Evolutionary conservation across 2,113 vertebrate species (phyloP), one percentile per base, ranked within the genome.

Genomic region (Myotis yumanensis): DNA sequence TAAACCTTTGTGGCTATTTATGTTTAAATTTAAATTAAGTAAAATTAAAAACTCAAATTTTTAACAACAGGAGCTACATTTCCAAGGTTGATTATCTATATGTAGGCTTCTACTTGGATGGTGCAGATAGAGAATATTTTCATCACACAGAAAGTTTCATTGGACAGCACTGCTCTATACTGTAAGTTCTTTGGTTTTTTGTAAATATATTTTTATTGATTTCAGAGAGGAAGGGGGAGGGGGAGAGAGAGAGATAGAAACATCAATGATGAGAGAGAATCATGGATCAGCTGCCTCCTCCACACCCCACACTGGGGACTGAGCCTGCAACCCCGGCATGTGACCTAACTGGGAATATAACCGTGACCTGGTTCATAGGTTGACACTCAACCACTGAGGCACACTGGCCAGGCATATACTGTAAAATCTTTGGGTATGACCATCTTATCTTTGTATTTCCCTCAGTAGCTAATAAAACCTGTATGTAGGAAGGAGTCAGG

Each of bases 11-110:
- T 68, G 15, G 3, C 18, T 62, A 64, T 72, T 72, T 86, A 35
- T 17, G 85, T 59, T 79, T 76, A 71, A 80, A 64, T 62, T 84
- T 69, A 93, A 83, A 71, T n/a, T 66, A 75, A 64, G n/a, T 48
- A 59, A 92, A 84, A 17, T 48, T 37, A 54, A 72, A 91, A 43
- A 40, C 17, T 64, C 6, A 75, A 7, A 62, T 82, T 7, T 51
- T 89, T 7, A 5, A 5, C 62, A 18, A 59, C 1, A 12, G 2
- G 16, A 48, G 35, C 11, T 18, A 40, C 30, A 48, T 52, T 43
- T 10, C 46, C 18, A 62, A 12, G 40, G 9, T 3, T 75, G 23
- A 82, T 4, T 54, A 62, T 69, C 11, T 5, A 18, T 17, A 12
- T 0, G 0, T 46, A 51, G 20, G 37, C 15, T 2, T 28, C 14